Evolutionary conservation across 1,140 invertebrate species (phyloP), one percentile per base, ranked within the genome.

Genomic region (Cecropterus lyciades): DNA sequence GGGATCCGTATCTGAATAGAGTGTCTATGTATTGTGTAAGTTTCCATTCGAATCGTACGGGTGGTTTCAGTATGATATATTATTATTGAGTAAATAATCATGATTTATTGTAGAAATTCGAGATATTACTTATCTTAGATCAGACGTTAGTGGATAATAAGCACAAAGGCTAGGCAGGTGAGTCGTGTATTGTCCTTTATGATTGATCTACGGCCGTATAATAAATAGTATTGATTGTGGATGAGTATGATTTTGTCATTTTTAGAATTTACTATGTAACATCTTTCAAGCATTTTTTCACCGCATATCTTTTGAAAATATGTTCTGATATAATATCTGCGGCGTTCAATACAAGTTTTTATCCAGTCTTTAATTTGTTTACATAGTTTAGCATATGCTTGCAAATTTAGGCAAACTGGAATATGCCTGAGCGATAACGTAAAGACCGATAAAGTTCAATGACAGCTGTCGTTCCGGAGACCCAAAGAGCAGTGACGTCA

Each of bases 361-460:
- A n/a, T n/a, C n/a, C n/a, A n/a, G n/a, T n/a, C n/a, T n/a, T n/a
- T n/a, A n/a, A n/a, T n/a, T n/a, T n/a, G n/a, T n/a, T n/a, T n/a
- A n/a, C n/a, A n/a, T n/a, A n/a, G n/a, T n/a, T n/a, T n/a, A 24
- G 20, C 20, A 24, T 30, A 8, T 30, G 27, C 27, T 37, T 37
- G 33, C 9, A 33, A 33, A 33, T 8, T 8, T 33, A 33, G 6
- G 33, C 33, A 11, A 6, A 37, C n/a, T 14, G 6, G 1, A 43
- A 14, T 43, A 16, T 37, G 11, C 15, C 52, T 40, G 37, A 40
- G 27, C 33, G 30, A 8, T 40, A 55, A 8, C 33, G 15, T 55
- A 55, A 40, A 30, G 16, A 27, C 52, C 52, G 52, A 55, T 55
- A 55, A 55, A 55, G 52, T 55, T 55, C 52, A 55, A 55, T 55